phyloP scores from a whole-genome alignment of 2,888 invertebrate genomes.

The Lasius platythorax region DNA sequence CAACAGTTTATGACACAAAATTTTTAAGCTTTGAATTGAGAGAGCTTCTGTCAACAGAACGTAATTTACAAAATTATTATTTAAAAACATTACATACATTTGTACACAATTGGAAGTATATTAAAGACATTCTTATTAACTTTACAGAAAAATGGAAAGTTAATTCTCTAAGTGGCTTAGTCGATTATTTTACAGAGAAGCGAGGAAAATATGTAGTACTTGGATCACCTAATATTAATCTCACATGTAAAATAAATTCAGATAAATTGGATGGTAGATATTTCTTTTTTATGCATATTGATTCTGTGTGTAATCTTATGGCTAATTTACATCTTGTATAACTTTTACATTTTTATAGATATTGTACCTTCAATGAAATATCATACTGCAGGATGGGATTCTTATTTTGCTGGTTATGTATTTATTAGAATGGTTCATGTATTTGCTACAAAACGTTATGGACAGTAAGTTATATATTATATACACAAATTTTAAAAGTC shows the following conservation, averaged over 20 bases:
- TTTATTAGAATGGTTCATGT: constrained; percentile 90
- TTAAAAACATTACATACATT: background rate
- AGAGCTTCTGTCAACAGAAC: constrained; percentile 85
- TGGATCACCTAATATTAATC: constrained; percentile 81
- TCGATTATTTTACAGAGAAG: constrained; percentile 88
- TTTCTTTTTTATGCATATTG: background rate
- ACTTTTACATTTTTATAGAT: background rate
- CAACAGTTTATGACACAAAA: constrained; percentile 92
- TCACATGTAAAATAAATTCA: background rate
- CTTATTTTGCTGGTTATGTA: constrained; percentile 91
- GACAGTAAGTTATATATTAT: constrained; percentile 82
- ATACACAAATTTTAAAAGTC: background rate
- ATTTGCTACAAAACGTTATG: constrained; percentile 87
- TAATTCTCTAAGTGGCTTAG: constrained; percentile 88
- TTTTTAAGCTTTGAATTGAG: constrained; percentile 88
- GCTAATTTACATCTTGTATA: background rate
- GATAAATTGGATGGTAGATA: constrained; percentile 7
- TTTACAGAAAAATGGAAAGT: constrained; percentile 86
- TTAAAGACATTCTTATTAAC: constrained; percentile 21
- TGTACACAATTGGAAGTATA: background rate
- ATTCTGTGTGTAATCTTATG: background rate
- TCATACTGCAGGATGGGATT: constrained; percentile 95
- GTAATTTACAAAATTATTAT: constrained; percentile 66
- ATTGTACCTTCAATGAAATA: constrained; percentile 71
- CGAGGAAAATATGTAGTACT: constrained; percentile 83